Percentiles rank a stretch among this genome's conserved stretches.
These are phyloP conservation scores for Muscicapa adusta DNA, from an alignment of 2,113 vertebrate genomes.

Conservation along the genomic window DNA sequence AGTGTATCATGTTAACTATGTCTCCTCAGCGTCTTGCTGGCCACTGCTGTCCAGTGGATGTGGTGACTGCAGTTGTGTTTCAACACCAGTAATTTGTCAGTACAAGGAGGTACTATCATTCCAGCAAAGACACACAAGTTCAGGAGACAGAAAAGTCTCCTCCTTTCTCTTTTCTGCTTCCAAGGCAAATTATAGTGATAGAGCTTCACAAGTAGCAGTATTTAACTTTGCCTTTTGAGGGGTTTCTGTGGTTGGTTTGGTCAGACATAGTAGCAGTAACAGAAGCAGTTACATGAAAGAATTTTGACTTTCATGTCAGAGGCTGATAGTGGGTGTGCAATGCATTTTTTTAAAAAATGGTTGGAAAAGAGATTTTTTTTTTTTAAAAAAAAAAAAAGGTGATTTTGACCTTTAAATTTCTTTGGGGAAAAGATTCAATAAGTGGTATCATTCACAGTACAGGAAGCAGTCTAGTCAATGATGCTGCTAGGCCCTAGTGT, in stretches of 20 bases:
- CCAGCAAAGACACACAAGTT: neutral
- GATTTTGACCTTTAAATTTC: neutral
- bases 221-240: neutral
- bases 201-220: neutral
- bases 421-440: neutral
- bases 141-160: neutral
- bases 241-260: neutral
- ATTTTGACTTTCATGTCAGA: neutral
- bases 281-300: neutral
- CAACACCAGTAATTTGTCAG: neutral
- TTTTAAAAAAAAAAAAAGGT: neutral
- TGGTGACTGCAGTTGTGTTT: neutral
- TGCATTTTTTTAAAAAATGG: neutral
- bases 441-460: neutral
- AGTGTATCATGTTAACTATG: neutral
- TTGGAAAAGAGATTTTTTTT: neutral
- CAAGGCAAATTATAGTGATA: constrained; percentile 5
- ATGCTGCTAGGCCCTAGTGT: neutral
- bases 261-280: neutral
- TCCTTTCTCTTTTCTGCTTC: constrained; percentile 24
- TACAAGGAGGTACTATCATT: neutral
- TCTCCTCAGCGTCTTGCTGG: neutral
- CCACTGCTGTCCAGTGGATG: neutral
- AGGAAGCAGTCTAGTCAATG: neutral
- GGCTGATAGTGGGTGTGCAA: neutral